Base-by-base conservation (phyloP, 2,113 vertebrate species). In the Vimba vimba region DNA sequence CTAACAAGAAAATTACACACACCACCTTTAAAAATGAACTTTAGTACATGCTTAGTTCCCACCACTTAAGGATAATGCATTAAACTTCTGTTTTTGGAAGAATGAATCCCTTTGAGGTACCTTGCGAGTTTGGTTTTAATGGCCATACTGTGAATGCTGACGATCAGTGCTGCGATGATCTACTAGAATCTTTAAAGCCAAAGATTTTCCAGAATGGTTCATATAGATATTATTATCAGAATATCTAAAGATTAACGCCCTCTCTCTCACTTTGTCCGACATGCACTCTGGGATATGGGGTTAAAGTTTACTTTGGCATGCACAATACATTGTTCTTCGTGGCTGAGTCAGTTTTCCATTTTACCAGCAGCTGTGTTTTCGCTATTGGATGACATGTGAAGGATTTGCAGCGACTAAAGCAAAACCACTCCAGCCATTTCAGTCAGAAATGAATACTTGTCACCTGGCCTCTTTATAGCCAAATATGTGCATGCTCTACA, bases 301-400 rank as follows among this genome's bases (percentile, higher is more conserved):
- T 62, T 80, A n/a, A 43, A 45, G 33, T n/a, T 43, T 62, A 45
- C 23, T 19, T 59, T 74, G 8, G 52, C 71, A 78, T 66, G 11
- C 4, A 55, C 77, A 52, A 64, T 60, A 36, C 57, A n/a, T 50
- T 73, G 57, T 75, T 73, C 55, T 27, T 4, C 25, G 4, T 57
- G 66, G 25, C 47, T 69, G 75, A 66, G 69, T 71, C 47, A 69
- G 73, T 36, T 69, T 87, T 83, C 62, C 15, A 50, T 66, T 86
- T 25, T 27, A 60, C 11, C 68, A 68, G 36, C 68, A 81, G 68
- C 66, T 85, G 66, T 79, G 68, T 45, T 47, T 79, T 66, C 21
- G 5, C 11, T 52, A 71, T 39, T 25, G 36, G 33, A 27, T 45
- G 55, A 62, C 45, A 71, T 43, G 77, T 17, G 50, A 74, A 47